These are phyloP conservation scores for Temnothorax unifasciatus DNA, from an alignment of 2,888 invertebrate species.

Conservation along the genomic window DNA sequence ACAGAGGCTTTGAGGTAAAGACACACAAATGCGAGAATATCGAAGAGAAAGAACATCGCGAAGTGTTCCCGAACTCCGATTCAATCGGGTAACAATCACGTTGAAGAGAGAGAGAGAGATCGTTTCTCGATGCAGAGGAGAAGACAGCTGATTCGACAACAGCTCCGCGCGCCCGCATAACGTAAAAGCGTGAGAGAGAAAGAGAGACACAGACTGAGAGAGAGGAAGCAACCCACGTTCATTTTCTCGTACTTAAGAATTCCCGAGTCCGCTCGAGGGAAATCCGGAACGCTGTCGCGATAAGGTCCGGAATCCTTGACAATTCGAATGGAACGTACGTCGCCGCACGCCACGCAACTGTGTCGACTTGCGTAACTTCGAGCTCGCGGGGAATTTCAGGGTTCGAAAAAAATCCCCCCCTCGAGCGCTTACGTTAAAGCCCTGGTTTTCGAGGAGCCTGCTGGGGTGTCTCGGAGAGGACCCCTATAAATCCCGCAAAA, in stretches of 20 bases:
- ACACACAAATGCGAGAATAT: background rate
- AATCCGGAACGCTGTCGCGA: conserved; percentile 71
- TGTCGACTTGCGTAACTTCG: conserved; percentile 9
- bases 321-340: conserved; percentile 30
- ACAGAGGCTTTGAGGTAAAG: background rate
- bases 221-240: background rate
- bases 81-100: background rate
- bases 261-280: conserved; percentile 75
- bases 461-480: no score
- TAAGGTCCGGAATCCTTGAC: conserved; percentile 63
- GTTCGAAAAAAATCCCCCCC: no score
- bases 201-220: conserved; percentile 64
- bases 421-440: background rate
- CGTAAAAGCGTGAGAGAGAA: conserved; percentile 17
- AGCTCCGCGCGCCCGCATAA: background rate
- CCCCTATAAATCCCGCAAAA: no score
- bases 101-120: background rate
- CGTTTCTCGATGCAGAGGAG: background rate
- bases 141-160: conserved; percentile 32
- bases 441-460: background rate
- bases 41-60: background rate
- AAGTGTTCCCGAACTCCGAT: conserved; percentile 8
- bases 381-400: background rate
- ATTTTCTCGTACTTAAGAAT: conserved; percentile 65
- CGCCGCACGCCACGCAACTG: background rate